Base-by-base conservation (phyloP, 2,113 vertebrate genomes). In the Ursus arctos region DNA sequence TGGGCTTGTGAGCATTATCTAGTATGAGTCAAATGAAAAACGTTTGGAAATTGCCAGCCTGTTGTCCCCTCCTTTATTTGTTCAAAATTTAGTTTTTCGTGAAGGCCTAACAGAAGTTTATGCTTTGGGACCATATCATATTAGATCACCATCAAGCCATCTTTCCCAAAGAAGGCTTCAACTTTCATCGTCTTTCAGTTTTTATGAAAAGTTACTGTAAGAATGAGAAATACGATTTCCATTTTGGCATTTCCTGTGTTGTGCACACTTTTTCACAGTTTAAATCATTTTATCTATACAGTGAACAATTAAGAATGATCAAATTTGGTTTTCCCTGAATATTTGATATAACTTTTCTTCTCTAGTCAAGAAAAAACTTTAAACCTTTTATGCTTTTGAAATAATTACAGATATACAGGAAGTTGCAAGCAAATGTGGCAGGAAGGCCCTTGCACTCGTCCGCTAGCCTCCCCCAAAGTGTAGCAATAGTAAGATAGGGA, bases 21-120 rank as follows among this genome's bases (percentile, higher is more conserved):
- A 36, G 6, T 87, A 57, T 24, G n/a, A 92, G 74, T 16, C 69
- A 84, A 95, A 49, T 61, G 16, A 55, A 88, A 85, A 82, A 40
- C 77, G 8, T 57, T 91, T 71, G 22, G 57, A 59, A 80, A 47
- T 71, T 24, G 21, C 15, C 88, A 69, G 18, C 19, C 67, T 51
- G 13, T 86, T 83, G 79, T 76, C 1, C 26, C 2, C 6, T 57
- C n/a, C 40, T 76, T 87, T 59, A 71, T 83, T 80, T 88, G 49
- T 85, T 88, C 91, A 93, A 81, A 83, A 77, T 86, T 19, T 65
- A 53, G 28, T 40, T 90, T 87, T 94, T 91, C 26, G 63, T 57
- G 24, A 88, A 86, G 43, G 85, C 16, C 21, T 89, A 67, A 83
- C 61, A 79, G 21, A 90, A 59, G 31, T 72, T 94, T 67, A 94